Evolutionary conservation across 2,113 vertebrate species (phyloP).

Genomic region (Gallinago media): DNA sequence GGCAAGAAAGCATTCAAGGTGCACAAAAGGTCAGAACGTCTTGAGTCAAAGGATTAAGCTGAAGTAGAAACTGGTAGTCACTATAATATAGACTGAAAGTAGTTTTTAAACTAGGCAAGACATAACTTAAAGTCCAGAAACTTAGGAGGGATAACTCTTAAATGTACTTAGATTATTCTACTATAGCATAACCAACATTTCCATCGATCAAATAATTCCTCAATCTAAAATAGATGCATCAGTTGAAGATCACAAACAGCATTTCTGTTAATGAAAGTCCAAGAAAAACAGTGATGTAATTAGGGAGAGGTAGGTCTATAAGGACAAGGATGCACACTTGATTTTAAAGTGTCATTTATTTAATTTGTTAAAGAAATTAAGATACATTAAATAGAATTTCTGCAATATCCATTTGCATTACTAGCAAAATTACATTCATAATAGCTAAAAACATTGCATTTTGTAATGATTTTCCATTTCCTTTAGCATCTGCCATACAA

Average conservation of each 20-base stretch:
- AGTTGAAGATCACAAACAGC: neutral
- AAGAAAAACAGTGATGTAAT: neutral
- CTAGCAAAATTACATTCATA: constrained; percentile 16
- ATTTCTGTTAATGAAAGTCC: neutral
- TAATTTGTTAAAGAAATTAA: neutral
- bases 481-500: neutral
- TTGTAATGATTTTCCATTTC: neutral
- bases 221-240: neutral
- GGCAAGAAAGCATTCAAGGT: neutral
- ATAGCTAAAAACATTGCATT: constrained; percentile 10
- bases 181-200: neutral
- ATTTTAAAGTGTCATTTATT: constrained; percentile 28
- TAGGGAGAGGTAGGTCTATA: neutral
- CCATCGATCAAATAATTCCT: neutral
- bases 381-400: neutral
- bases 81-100: neutral
- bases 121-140: neutral
- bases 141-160: neutral
- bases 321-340: neutral
- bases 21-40: neutral
- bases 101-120: neutral
- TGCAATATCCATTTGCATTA: neutral
- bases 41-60: neutral
- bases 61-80: neutral
- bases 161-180: neutral